Percentiles rank a stretch among this genome's conserved stretches.
Conservation (phyloP, 1,140 invertebrate genomes). For the Adoxophyes honmai region DNA sequence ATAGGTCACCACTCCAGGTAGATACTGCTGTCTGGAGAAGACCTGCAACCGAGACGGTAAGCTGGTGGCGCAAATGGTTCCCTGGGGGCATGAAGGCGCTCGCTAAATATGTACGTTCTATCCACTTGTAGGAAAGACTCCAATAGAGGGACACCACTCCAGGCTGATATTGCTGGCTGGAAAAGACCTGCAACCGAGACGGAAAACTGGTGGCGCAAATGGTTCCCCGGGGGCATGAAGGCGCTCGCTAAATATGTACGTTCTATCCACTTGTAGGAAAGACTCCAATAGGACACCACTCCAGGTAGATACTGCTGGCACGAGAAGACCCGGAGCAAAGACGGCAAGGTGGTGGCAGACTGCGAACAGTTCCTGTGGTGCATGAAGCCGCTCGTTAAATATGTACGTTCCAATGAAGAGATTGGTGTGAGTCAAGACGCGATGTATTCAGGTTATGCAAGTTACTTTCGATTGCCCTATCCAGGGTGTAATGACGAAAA, state of each 20-base stretch:
- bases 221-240: slow-evolving; percentile 92
- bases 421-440: too few relatives aligned
- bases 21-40: slow-evolving; percentile 91
- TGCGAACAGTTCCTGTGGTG: slow-evolving; percentile 88
- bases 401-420: slow-evolving; percentile 86
- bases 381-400: slow-evolving; percentile 87
- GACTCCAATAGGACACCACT: too few relatives aligned
- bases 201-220: slow-evolving; percentile 81
- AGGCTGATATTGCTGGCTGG: slow-evolving; percentile 94
- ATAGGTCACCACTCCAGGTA: too few relatives aligned
- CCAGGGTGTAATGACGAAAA: too few relatives aligned
- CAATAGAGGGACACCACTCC: too few relatives aligned
- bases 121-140: neutral
- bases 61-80: slow-evolving; percentile 86
- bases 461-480: too few relatives aligned
- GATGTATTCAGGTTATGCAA: too few relatives aligned
- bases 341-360: slow-evolving; percentile 85
- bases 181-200: slow-evolving; percentile 80
- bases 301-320: slow-evolving; percentile 96
- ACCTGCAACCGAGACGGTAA: slow-evolving; percentile 81
- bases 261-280: slow-evolving; percentile 20
- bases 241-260: slow-evolving; percentile 89
- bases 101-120: slow-evolving; percentile 86
- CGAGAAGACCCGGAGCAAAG: slow-evolving; percentile 81
- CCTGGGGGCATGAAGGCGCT: slow-evolving; percentile 89